Conservation (phyloP, 2,113 vertebrate species). For the Pedionomus torquatus region DNA sequence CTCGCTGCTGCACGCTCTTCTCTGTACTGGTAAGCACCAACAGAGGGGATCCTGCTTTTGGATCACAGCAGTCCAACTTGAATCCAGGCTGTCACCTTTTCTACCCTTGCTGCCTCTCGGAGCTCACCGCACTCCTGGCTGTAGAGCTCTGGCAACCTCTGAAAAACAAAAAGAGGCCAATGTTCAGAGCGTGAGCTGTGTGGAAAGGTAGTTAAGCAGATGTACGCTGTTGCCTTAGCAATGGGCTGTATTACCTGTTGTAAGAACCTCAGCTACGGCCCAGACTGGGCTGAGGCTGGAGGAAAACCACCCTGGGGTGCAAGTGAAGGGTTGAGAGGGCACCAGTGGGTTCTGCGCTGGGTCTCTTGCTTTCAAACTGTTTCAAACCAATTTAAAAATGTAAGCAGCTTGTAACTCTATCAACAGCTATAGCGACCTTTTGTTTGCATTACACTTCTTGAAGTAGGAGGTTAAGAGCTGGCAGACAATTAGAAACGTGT, state of each 20-base stretch:
- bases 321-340: not conserved
- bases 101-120: not conserved
- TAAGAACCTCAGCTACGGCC: not conserved
- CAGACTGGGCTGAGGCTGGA: not conserved
- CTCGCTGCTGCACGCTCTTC: fast-evolving
- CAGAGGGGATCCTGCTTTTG: not conserved
- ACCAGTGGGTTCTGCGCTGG: fast-evolving
- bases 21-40: not conserved
- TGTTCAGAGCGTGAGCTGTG: not conserved
- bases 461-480: not conserved
- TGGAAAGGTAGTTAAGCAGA: fast-evolving
- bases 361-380: not conserved
- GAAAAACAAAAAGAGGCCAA: not conserved
- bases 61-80: too few relatives aligned
- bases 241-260: fast-evolving
- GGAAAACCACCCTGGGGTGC: fast-evolving
- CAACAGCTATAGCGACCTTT: not conserved
- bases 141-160: not conserved
- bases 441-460: not conserved
- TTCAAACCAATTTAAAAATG: not conserved
- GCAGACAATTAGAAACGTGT: not conserved
- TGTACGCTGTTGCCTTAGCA: fast-evolving
- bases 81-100: not conserved
- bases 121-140: not conserved
- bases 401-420: not conserved